Base-by-base conservation (phyloP, 2,888 invertebrate species). In the Barypeithes pellucidus region DNA sequence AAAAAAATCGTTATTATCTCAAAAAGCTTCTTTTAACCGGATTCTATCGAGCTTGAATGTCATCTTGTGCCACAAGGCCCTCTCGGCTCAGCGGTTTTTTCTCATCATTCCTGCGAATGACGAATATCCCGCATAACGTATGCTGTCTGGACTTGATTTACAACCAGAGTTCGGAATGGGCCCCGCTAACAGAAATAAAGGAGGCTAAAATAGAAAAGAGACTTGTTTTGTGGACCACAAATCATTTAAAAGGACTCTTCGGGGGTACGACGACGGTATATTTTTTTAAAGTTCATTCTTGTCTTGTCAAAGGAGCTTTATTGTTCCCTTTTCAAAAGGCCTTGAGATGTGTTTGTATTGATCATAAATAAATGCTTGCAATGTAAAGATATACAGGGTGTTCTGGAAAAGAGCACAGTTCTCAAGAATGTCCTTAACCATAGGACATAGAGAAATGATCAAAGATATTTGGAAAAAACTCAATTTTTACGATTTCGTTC, bases 161-260 rank as follows among this genome's bases (percentile, higher is more conserved):
- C 83, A 79, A 76, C 77, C 78, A 60, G 77, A 80, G 78, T 79
- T 80, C 79, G 77, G 73, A 74, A 81, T 79, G 80, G 80, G 80
- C 81, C 79, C 80, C 80, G 79, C 79, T 78, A 80, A 81, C 81
- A 82, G 83, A 83, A 84, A 85, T 84, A 85, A 85, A 84, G 83
- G 82, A 84, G 82, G 81, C 81, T 81, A 80, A 85, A 85, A 85
- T 86, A 85, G 86, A 86, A 85, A 85, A 85, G 84, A 79, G 83
- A 85, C 84, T 85, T 85, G 84, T 84, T 85, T 84, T 83, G 83
- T 81, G 81, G 82, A 79, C 84, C 82, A 85, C 86, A 86, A 86
- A 86, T 86, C 86, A 85, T 82, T 79, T 80, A 68, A 47, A 69
- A 76, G 24, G 67, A 52, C 63, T 66, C 33, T 68, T 60, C 60